Base-by-base conservation (phyloP, 1,140 invertebrate genomes). In the Arion vulgaris region DNA sequence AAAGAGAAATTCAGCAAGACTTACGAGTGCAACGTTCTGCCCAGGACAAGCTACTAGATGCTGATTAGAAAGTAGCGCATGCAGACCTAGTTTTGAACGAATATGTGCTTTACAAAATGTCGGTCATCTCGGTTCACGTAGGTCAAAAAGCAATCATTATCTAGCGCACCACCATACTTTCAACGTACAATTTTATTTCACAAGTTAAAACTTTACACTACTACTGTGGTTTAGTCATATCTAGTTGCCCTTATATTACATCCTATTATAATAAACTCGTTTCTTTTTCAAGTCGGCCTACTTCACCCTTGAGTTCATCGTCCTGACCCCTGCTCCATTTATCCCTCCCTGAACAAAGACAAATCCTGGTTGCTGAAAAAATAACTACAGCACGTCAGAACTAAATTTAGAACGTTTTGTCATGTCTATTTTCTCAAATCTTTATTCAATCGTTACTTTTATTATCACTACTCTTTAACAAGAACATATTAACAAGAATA, bases 381-480 rank as follows among this genome's bases (percentile, higher is more conserved):
- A 66, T 32, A 32, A 66, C 2, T 2, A 9, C 9, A 9, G 5
- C 2, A 66, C 62, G 62, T 72, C 51, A 81, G 38, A 53, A 1
- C 38, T 76, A 75, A 69, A 78, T 79, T 80, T 83, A 80, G 71
- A 74, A 41, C 28, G 79, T 83, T 32, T 77, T 79, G 71, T 41
- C 68, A 81, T 88, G 83, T 28, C 84, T 81, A 68, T 83, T 82
- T 45, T 79, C 66, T 23, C 4, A 66, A 66, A 7, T 32, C n/a
- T 11, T 32, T 32, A 32, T 32, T 66, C 28, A 32, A 13, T 32
- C 5, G 32, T 1, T 66, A 32, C n/a, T 66, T 32, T 34, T 66
- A 66, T 32, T 32, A 5, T 2, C 28, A 28, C 2, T 34, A 32
- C 2, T 66, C 11, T 66, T 28, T 66, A 34, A 7, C 11, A 66